Percentiles rank a stretch among this genome's conserved stretches.
phyloP scores from a whole-genome alignment of 2,888 invertebrate genomes.

The Synergus laeviventris region DNA sequence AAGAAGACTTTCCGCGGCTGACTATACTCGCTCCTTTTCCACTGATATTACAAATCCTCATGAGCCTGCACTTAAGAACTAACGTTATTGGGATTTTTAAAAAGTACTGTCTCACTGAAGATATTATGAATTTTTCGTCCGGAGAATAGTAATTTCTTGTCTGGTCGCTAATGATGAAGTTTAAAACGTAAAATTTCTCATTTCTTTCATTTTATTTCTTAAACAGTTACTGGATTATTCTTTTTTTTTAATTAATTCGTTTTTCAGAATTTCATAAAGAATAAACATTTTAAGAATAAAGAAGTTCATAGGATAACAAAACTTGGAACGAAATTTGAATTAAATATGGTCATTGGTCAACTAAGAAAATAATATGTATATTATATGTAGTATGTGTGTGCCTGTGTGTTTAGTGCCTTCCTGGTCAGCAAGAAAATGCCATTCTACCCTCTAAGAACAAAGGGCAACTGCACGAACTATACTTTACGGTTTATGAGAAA shows the following conservation, averaged over 20 bases:
- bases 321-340: not conserved
- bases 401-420: not conserved
- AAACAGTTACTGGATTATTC: not conserved
- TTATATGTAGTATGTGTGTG: not conserved
- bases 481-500: slow-evolving; percentile 22
- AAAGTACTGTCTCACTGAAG: slow-evolving; percentile 8
- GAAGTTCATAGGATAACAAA: too few species aligned
- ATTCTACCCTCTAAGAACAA: not conserved
- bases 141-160: not conserved
- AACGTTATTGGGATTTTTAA: slow-evolving; percentile 21
- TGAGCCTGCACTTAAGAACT: not conserved
- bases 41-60: not conserved
- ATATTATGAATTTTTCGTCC: not conserved
- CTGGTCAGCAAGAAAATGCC: slow-evolving; percentile 17
- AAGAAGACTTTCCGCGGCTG: not conserved
- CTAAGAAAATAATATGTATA: not conserved
- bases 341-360: too few species aligned
- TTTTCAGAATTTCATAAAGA: not conserved
- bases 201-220: not conserved
- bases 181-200: not conserved
- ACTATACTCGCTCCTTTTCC: slow-evolving; percentile 2
- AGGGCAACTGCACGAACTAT: not conserved
- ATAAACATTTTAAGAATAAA: not conserved
- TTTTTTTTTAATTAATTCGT: not conserved
- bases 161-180: not conserved